phyloP scores from a whole-genome alignment of 1,140 invertebrate species.

The Antheraea pernyi region DNA sequence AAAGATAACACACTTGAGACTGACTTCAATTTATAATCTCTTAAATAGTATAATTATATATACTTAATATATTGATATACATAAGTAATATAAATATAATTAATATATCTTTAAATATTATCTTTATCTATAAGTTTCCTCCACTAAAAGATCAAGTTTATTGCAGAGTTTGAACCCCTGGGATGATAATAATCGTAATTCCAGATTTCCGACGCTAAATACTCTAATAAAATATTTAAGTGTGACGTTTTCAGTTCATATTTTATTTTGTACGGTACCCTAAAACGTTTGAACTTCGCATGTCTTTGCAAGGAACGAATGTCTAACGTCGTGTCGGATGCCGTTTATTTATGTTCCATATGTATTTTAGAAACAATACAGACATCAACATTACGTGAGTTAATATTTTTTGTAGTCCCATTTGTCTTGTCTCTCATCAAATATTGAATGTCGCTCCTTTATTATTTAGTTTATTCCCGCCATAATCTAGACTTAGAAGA shows the following conservation, averaged over 20 bases:
- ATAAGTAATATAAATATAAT: too few species aligned
- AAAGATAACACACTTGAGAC: too few species aligned
- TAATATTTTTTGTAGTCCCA: not conserved
- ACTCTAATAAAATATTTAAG: not conserved
- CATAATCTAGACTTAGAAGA: not conserved
- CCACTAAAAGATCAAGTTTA: too few species aligned
- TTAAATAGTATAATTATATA: too few species aligned
- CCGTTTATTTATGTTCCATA: not conserved
- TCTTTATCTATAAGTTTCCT: too few species aligned
- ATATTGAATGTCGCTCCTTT: not conserved
- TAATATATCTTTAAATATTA: too few species aligned
- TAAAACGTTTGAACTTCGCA: not conserved
- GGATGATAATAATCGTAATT: too few species aligned
- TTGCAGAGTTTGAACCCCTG: too few species aligned
- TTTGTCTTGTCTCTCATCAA: not conserved
- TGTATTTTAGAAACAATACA: not conserved
- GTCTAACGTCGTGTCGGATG: not conserved
- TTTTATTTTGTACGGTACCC: constrained; percentile 1
- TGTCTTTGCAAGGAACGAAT: not conserved
- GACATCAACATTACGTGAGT: not conserved
- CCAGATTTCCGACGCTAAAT: too few species aligned
- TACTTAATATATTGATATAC: too few species aligned
- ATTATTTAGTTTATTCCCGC: not conserved
- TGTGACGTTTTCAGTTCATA: constrained; percentile 21
- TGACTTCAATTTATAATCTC: too few species aligned